Conservation (phyloP, 2,888 invertebrate species). For the Corbicula japonica region DNA sequence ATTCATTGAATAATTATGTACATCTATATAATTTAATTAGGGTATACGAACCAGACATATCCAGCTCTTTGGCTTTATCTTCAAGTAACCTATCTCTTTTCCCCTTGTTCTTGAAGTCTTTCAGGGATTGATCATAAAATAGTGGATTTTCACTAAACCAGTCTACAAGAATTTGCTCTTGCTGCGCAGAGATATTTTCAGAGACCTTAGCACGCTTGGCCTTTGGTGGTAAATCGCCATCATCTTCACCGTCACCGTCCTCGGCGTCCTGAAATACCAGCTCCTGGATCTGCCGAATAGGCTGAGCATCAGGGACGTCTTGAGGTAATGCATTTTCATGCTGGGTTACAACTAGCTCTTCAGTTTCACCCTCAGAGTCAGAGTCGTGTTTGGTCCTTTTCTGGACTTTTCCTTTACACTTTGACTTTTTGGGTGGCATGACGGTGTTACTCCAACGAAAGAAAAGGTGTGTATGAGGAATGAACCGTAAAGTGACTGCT, state of each 20-base stretch:
- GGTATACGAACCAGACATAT: constrained; percentile 13
- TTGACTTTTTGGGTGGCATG: constrained; percentile 15
- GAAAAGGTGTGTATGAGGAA: background rate
- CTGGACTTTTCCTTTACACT: constrained; percentile 10
- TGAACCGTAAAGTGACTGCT: too few relatives aligned
- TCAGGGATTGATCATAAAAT: constrained; percentile 8
- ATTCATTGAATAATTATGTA: constrained; percentile 12
- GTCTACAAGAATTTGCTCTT: constrained; percentile 11
- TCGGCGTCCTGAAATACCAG: constrained; percentile 15
- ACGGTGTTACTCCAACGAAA: background rate
- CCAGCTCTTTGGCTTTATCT: constrained; percentile 11
- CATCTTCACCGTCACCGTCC: constrained; percentile 19
- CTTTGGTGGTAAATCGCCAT: constrained; percentile 19
- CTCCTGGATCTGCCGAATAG: constrained; percentile 12
- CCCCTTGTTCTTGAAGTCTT: constrained; percentile 15
- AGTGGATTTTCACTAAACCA: constrained; percentile 15
- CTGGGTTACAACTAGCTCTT: constrained; percentile 7
- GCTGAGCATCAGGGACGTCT: constrained; percentile 7
- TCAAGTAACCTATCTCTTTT: constrained; percentile 11
- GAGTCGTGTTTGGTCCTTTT: constrained; percentile 9
- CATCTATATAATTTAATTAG: constrained; percentile 2
- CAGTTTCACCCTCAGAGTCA: constrained; percentile 12
- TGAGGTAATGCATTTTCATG: constrained; percentile 13
- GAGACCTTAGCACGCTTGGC: constrained; percentile 18
- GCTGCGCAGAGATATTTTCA: constrained; percentile 21